Evolutionary conservation across 2,797 vertebrate genomes (phyloP), one percentile per base, ranked within the genome.

Genomic region (Sebastes cheni): DNA sequence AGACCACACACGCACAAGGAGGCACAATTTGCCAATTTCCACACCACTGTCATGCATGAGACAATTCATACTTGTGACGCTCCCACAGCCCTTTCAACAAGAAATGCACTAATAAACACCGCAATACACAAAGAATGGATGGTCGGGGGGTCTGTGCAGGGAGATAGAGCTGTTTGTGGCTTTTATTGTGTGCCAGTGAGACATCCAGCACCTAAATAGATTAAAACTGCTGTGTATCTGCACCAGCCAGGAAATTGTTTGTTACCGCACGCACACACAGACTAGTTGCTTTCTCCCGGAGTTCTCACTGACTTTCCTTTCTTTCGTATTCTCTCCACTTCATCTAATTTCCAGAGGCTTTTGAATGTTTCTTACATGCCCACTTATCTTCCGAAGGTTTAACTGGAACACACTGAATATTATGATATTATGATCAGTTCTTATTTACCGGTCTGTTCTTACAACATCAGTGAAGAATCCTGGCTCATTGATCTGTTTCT

Each of bases 171-270:
- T 83, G 80, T 88, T 88, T 86, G 83, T 88, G 84, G 72, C 87
- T 88, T 90, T 91, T 93, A 83, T 88, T 90, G 72, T 86, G 75
- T 89, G 90, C 83, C 87, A 91, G 78, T 74, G 75, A 88, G 76
- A 86, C 85, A 78, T 88, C 80, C 86, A 87, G 82, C 79, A 89
- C 75, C 88, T 87, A 88, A 90, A 90, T 86, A 87, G 86, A 93
- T 93, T 86, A 83, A 80, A 89, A 90, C 67, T 89, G 73, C 84
- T 88, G 77, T 89, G 82, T 84, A 87, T 92, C 89, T 88, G 77
- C 75, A 90, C 79, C 78, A 83, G 80, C 79, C 89, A 91, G 91
- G 81, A 90, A 89, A 86, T 88, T 86, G 84, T 90, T 89, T 82
- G 80, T 75, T 77, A 84, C 78, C 55, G 13, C 81, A 78, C 46